Evolutionary conservation across 2,113 vertebrate genomes (phyloP), one percentile per base, ranked within the genome.

Genomic region (Tiliqua scincoides): DNA sequence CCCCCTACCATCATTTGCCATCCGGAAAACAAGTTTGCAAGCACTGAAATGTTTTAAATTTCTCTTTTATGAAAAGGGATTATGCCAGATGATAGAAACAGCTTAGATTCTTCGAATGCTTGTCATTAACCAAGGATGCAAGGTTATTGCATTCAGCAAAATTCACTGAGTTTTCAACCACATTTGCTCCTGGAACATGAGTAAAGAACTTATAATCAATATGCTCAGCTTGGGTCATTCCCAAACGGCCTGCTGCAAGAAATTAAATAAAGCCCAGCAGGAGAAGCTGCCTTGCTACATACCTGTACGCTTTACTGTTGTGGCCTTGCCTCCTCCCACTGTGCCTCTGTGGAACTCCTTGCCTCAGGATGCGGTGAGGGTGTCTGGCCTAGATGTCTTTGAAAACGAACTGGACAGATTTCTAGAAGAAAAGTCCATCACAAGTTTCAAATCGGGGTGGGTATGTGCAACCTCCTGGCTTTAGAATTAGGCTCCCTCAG

Each of bases 171-270:
- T 32, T 79, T 91, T 80, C 86, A 37, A 85, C 30, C 0, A 84
- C 78, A 30, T 90, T 80, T 91, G 52, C 82, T 78, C 70, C 32
- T 32, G 85, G 61, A 8, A 87, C 54, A 81, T 75, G 79, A 88
- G 86, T 88, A 32, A 93, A 87, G 43, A 94, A 90, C 78, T 89
- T 63, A 0, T 52, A 88, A 82, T 85, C 89, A 91, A 94, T 89
- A 86, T 27, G 7, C 48, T 61, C 8, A 7, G 11, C 9, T 88
- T 30, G 72, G 8, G 88, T 91, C 61, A 48, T 5, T 43, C 52
- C 17, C 62, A 48, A 67, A 80, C n/a, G 40, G 21, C 40, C 37
- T 23, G 18, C 32, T 2, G 1, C 20, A 37, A 52, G n/a, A 52
- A 68, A 70, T 11, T 35, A 23, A 37, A 57, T n/a, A 27, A 73